A percentile compares a stretch with the other conserved stretches of the same genome.
These are phyloP conservation scores for Whitmania pigra DNA, from an alignment of 1,140 invertebrate species.

Conservation along the genomic window DNA sequence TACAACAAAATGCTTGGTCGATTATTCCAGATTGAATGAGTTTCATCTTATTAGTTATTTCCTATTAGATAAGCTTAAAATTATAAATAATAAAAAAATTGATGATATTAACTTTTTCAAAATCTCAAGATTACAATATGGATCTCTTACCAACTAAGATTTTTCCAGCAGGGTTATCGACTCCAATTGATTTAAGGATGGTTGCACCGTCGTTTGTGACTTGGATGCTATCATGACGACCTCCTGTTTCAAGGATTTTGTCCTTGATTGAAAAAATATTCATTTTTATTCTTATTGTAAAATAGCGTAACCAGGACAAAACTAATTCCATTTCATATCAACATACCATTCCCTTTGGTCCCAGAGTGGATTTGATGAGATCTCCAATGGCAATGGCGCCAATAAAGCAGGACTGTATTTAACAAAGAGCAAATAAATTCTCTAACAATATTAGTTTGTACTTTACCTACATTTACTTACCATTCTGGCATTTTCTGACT, in stretches of 20 bases:
- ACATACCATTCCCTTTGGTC: conserved; percentile 88
- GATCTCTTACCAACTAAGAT: conserved; percentile 62
- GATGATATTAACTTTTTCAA: conserved; percentile 13
- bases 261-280: conserved; percentile 47
- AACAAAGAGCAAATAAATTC: conserved; percentile 11
- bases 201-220: conserved; percentile 99
- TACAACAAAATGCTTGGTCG: too few species aligned
- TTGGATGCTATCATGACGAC: conserved; percentile 68
- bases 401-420: conserved; percentile 70
- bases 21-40: background rate
- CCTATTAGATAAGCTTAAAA: background rate
- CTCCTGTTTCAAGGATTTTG: conserved; percentile 76
- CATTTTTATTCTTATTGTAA: background rate
- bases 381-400: conserved; percentile 97
- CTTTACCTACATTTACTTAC: conserved; percentile 29
- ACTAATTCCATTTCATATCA: background rate
- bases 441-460: background rate
- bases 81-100: background rate
- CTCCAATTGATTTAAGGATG: conserved; percentile 86
- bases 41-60: background rate
- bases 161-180: conserved; percentile 98
- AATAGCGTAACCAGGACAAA: background rate
- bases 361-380: conserved; percentile 90
- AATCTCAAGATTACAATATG: background rate
- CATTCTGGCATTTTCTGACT: conserved; percentile 82